Base-by-base conservation (phyloP, 2,113 vertebrate genomes). In the Tapirus terrestris region DNA sequence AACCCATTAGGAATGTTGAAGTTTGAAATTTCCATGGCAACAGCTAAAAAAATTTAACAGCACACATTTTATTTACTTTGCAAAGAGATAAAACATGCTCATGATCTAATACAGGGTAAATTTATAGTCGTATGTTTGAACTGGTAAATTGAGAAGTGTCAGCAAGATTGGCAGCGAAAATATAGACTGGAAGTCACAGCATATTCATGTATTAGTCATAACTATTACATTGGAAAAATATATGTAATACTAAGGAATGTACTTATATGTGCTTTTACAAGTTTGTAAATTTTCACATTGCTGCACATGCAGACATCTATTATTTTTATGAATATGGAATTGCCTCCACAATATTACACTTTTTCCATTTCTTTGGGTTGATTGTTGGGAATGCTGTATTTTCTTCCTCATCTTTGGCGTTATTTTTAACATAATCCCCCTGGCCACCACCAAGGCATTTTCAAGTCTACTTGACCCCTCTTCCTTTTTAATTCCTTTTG, bases 61-160 rank as follows among this genome's bases (percentile, higher is more conserved):
- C 87, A 97, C 97, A 98, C 93, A 98, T 98, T 97, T 98, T 97
- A 99, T 98, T 98, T 98, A 93, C 96, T 98, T 98, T 97, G 83
- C 91, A 96, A 98, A 98, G n/a, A 86, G 84, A 97, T 48, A 96
- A 92, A 97, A 96, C 67, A 97, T 45, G 83, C 92, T 90, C 87
- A 83, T 96, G 90, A 93, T 92, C 94, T 98, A 97, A 98, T 97
- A 97, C 51, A 29, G 91, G 83, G 87, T 90, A 60, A 68, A 91
- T 95, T 97, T 97, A 96, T 96, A 98, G 91, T 97, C 96, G 25
- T 95, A 96, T 85, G 75, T 98, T 97, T 98, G 94, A 89, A 88
- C 73, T 97, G 95, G 73, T 79, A 83, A 98, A 92, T 94, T 95
- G 91, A 94, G 86, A 97, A 53, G 48, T 97, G 96, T 96, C 94